Base-by-base conservation (phyloP, 2,888 invertebrate genomes). In the Tanypteryx hageni region DNA sequence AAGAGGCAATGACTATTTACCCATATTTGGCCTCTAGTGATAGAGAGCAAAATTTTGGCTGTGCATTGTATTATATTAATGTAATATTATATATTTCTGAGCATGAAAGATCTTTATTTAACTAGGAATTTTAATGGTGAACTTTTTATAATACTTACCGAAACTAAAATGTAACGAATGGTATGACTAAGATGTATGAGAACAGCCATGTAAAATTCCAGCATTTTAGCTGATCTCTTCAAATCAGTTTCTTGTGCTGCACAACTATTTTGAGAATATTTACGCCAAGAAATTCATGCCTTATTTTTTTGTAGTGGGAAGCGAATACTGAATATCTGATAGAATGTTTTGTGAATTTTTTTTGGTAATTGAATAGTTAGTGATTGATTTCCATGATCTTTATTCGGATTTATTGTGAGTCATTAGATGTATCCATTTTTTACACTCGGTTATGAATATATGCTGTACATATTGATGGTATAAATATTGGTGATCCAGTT, bases 211-310 rank as follows among this genome's bases (percentile, higher is more conserved):
- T 14, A 11, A 18, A 83, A 83, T 83, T 18, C 9, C 27, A 10
- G 57, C 18, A 22, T 89, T 16, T 61, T 64, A 44, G 18, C 13
- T 44, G 44, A 44, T 44, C 64, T 89, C 44, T 57, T 14, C 31
- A 64, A 18, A 16, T 64, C 22, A 31, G 11, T 68, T 64, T 64
- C 44, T 61, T 44, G 61, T 89, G 89, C 89, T 89, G 89, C 89
- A 64, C 89, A 89, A 89, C 61, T 64, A 89, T 89, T 89, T 64
- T 68, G 31, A 64, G 13, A 18, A 89, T 61, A 89, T 64, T 68
- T 64, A 89, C 44, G 89, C 16, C 64, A 44, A 18, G n/a, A 16
- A 83, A 83, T 83, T 18, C 13, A 57, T 83, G 83, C 31, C 31
- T 83, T 83, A 83, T 83, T 83, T 83, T 31, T 44, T 18, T 22